A percentile compares a stretch with the other conserved stretches of the same genome.
Evolutionary conservation across 2,888 invertebrate genomes (phyloP).

Genomic region (Chloroclystis v-ata): DNA sequence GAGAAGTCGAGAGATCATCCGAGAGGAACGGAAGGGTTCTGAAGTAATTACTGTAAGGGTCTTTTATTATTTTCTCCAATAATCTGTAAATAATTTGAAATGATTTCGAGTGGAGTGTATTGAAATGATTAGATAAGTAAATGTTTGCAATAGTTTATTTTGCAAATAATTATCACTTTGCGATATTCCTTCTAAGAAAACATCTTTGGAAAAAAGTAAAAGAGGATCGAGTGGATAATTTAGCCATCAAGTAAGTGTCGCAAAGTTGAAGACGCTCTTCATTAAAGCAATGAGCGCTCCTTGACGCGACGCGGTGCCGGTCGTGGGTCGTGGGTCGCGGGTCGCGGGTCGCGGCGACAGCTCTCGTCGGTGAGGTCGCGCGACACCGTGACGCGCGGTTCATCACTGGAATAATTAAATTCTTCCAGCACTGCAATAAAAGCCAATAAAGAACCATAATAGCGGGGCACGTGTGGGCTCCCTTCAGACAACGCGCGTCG

Average conservation of each 20-base stretch:
- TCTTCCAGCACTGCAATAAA: slow-evolving; percentile 6
- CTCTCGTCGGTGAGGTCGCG: neutral
- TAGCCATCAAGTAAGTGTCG: slow-evolving; percentile 1
- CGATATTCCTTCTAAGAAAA: too few species aligned
- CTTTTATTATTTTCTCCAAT: too few species aligned
- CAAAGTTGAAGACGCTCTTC: slow-evolving; percentile 48
- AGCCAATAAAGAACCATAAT: slow-evolving; percentile 4
- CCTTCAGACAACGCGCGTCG: slow-evolving; percentile 18
- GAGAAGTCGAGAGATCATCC: too few species aligned
- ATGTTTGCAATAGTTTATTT: too few species aligned
- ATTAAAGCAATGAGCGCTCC: slow-evolving; percentile 55
- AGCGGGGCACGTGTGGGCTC: slow-evolving; percentile 22
- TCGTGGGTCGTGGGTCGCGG: too few species aligned
- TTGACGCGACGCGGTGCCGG: slow-evolving; percentile 12
- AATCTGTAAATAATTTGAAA: too few species aligned
- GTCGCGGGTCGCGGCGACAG: neutral
- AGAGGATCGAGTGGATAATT: neutral
- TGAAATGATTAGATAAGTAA: too few species aligned
- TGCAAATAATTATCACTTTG: too few species aligned
- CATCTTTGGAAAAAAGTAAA: too few species aligned
- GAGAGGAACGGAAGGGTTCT: too few species aligned
- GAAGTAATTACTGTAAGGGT: too few species aligned
- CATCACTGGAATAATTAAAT: neutral
- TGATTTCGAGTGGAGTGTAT: too few species aligned
- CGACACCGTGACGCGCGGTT: neutral